Evolutionary conservation across 1,140 invertebrate species (phyloP), one percentile per base, ranked within the genome.

Genomic region (Akabosia matsudoensis): DNA sequence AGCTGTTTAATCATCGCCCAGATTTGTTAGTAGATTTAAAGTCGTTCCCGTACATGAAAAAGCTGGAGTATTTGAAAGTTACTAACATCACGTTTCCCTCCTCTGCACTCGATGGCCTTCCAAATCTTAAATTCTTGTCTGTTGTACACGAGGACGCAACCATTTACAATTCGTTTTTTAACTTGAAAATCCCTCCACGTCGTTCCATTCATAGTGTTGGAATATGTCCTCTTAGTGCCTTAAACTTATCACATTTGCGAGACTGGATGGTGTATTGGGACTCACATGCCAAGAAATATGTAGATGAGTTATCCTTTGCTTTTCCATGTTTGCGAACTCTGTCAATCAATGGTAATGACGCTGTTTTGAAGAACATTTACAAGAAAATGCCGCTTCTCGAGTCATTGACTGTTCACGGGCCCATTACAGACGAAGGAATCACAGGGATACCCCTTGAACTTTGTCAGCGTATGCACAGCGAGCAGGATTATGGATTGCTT

Each of bases 221-320:
- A 31, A 7, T 67, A 3, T 67, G 30, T 31, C 61, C 61, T 7
- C 28, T 67, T 24, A 30, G 28, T 10, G 61, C 61, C 31, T 67
- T 67, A 31, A 67, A 31, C 31, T n/a, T 67, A 30, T 2, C 61
- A 30, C 61, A 67, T 22, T 31, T 67, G n/a, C 24, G 61, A 7
- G 61, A 67, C 28, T 67, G 61, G 61, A 67, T 67, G 61, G 61
- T 10, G 10, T 67, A 67, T 31, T 67, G 61, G 61, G 30, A 67
- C 22, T 67, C 28, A 28, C 28, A 67, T 30, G 61, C 61, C 10
- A 67, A 67, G 31, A n/a, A 2, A 2, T 67, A 67, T 67, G 61
- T 67, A 2, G 7, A 22, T 22, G 61, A 67, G 31, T 30, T 67
- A 7, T 7, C 61, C 1, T 30, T 1, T 30, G 61, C 61, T 7